Base-by-base conservation (phyloP, 2,797 vertebrate species). In the Acropternis orthonyx region DNA sequence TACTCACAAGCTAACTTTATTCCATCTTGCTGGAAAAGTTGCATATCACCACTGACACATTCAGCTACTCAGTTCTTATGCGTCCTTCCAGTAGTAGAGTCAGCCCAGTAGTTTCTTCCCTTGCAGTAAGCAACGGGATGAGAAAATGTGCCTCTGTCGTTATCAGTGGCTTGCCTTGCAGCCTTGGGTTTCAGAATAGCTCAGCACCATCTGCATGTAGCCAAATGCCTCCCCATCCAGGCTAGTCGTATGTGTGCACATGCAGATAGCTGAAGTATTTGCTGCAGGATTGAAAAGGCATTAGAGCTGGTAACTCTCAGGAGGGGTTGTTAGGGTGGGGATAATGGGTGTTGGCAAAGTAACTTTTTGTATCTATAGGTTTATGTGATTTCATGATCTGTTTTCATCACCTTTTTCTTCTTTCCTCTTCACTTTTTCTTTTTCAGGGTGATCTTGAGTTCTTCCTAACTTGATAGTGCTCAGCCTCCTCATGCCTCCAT, bases 401-500 rank as follows among this genome's bases (percentile, higher is more conserved):
- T 69, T 96, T 96, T 95, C 41, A 80, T 94, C 44, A 63, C 30
- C 34, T 95, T 67, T 87, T 96, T 79, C 65, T 85, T 69, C 73
- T 80, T 78, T 28, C 22, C 36, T 34, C 26, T 49, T 39, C 80
- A 36, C 46, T 66, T 85, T 85, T 88, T 96, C 92, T 88, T 85
- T 97, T 97, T 59, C 98, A 99, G 99, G 98, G 97, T 94, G 96
- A 98, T 98, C 98, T 98, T 98, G 98, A 98, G 97, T 99, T 99
- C 98, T 98, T 98, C 97, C 82, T 98, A 98, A 98, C 95, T 98
- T 96, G 97, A 98, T 98, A 98, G 98, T 98, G 97, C 97, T 98
- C 99, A 98, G 99, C 98, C 98, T 99, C 99, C 98, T 98, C 99
- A 99, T 99, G 99, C 99, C 99, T 99, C 99, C 99, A 72, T 99